Evolutionary conservation across 2,113 vertebrate genomes (phyloP).

Genomic region (Sebastes fasciatus): DNA sequence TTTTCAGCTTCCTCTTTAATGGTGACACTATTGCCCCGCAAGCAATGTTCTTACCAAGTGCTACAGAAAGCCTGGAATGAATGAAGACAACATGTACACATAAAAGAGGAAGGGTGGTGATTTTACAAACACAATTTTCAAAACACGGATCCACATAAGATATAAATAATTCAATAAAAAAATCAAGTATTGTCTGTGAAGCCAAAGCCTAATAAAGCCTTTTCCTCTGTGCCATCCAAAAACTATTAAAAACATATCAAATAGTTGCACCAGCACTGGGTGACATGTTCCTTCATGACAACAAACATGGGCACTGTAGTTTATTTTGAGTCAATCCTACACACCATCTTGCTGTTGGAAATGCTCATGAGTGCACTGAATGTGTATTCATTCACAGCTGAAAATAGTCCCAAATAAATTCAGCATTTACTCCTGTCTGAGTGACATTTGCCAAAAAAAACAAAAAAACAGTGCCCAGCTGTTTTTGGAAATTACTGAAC

Average conservation of each 20-base stretch:
- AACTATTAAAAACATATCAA: too few species aligned
- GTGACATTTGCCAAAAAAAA: not conserved
- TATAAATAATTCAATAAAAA: not conserved
- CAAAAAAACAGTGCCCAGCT: not conserved
- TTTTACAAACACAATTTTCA: not conserved
- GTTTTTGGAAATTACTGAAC: too few species aligned
- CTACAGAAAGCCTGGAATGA: constrained; percentile 9
- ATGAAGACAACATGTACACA: not conserved
- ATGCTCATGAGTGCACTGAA: not conserved
- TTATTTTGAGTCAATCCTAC: not conserved
- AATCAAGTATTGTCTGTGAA: too few species aligned
- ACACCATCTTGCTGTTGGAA: not conserved
- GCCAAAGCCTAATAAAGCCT: not conserved
- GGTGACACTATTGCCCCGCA: constrained; percentile 2
- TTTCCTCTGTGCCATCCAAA: not conserved
- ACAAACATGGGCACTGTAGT: too few species aligned
- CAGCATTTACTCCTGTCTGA: not conserved
- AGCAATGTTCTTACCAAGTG: constrained; percentile 18
- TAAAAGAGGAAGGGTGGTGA: not conserved
- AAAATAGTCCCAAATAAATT: not conserved
- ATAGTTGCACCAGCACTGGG: too few species aligned
- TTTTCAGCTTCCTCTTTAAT: constrained; percentile 29
- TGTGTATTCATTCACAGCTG: not conserved
- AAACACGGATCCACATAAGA: not conserved
- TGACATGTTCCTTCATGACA: too few species aligned